Percentiles rank a stretch among this genome's conserved stretches.
These are phyloP conservation scores for Drosophila asahinai DNA, from an alignment of 1,140 invertebrate species.

Conservation along the genomic window DNA sequence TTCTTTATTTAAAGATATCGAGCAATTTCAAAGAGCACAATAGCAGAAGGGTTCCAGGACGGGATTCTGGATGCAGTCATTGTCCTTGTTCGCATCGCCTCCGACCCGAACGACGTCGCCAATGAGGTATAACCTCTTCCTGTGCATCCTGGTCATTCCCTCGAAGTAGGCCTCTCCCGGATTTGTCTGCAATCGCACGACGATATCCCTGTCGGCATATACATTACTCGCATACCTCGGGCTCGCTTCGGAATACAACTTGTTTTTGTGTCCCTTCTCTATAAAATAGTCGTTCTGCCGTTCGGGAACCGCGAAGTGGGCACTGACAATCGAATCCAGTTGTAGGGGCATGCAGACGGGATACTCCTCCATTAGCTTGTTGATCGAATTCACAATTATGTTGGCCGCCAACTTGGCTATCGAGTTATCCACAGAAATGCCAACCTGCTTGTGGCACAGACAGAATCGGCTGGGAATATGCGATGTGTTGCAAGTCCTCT, in stretches of 20 bases:
- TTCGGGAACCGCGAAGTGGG: constrained; percentile 10
- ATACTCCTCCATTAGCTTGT: constrained; percentile 22
- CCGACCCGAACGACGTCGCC: constrained; percentile 91
- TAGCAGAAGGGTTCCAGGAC: constrained; percentile 90
- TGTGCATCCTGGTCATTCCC: constrained; percentile 87
- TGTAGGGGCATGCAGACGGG: constrained; percentile 13
- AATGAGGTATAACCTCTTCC: constrained; percentile 84
- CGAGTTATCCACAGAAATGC: not conserved
- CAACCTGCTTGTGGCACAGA: constrained; percentile 19
- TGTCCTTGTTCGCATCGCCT: constrained; percentile 89
- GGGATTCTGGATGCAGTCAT: constrained; percentile 90
- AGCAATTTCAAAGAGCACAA: constrained; percentile 3
- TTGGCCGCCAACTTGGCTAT: not conserved
- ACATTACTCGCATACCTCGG: not conserved
- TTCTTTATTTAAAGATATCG: not conserved
- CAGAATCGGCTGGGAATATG: constrained; percentile 11
- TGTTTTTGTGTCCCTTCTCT: not conserved
- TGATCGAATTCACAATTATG: constrained; percentile 13
- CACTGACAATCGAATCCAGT: constrained; percentile 26
- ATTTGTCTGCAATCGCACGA: constrained; percentile 86
- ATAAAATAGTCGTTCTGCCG: not conserved
- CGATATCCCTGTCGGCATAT: constrained; percentile 77
- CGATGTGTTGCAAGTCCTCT: constrained; percentile 24
- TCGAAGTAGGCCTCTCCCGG: constrained; percentile 91
- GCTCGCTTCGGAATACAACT: not conserved